Evolutionary conservation across 1,140 invertebrate genomes (phyloP).

Genomic region (Saxidomus purpurata): DNA sequence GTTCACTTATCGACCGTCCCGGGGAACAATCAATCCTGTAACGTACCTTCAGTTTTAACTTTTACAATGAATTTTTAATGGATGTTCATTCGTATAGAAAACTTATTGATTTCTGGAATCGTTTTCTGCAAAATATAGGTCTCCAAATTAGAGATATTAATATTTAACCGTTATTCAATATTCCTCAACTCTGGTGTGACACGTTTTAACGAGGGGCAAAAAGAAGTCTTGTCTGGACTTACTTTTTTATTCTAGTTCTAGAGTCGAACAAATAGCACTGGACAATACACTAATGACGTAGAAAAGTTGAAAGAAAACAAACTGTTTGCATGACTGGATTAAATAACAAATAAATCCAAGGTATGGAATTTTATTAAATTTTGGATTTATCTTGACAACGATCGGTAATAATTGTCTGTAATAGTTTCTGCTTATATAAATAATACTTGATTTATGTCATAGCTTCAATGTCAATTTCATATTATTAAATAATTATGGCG

Average conservation of each 20-base stretch:
- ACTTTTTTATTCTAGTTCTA: background rate
- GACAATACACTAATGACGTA: too few species aligned
- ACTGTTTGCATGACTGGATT: too few species aligned
- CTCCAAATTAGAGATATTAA: background rate
- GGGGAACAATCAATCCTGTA: background rate
- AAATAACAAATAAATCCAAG: too few species aligned
- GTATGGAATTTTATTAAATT: too few species aligned
- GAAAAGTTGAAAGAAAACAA: too few species aligned
- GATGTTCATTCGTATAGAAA: slow-evolving; percentile 15
- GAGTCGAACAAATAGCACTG: background rate
- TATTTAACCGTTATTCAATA: background rate
- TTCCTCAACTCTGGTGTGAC: background rate
- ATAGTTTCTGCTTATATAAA: too few species aligned
- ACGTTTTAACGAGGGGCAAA: background rate
- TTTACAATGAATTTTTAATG: slow-evolving; percentile 47
- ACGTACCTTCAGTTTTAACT: slow-evolving; percentile 19
- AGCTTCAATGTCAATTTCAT: too few species aligned
- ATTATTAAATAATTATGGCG: too few species aligned
- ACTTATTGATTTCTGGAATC: background rate
- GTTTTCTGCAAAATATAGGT: slow-evolving; percentile 22
- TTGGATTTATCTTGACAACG: too few species aligned
- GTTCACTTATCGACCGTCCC: background rate
- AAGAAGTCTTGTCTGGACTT: background rate
- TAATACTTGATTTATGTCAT: too few species aligned
- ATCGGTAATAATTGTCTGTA: too few species aligned